These are phyloP conservation scores for Notothenia coriiceps DNA, from an alignment of 2,113 vertebrate genomes.

Conservation along the genomic window DNA sequence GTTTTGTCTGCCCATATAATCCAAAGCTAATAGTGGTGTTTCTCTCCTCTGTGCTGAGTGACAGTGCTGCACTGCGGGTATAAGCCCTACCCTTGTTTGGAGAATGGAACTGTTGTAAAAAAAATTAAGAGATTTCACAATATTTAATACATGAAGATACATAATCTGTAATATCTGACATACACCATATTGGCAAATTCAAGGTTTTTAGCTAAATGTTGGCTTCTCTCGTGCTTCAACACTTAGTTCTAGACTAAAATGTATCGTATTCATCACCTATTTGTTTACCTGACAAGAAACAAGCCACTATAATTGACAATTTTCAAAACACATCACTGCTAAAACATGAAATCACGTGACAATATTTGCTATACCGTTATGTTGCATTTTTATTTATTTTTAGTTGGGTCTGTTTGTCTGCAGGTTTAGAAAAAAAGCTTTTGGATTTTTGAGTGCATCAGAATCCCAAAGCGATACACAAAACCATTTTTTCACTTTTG, in stretches of 20 bases:
- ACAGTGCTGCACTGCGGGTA: slow-evolving; percentile 4
- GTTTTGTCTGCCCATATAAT: slow-evolving; percentile 62
- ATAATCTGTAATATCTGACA: not conserved
- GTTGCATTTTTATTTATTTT: too few species aligned
- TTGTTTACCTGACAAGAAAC: too few species aligned
- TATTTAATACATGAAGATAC: not conserved
- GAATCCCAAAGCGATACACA: too few species aligned
- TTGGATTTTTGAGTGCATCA: too few species aligned
- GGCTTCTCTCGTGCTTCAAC: not conserved
- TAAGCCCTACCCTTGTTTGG: not conserved
- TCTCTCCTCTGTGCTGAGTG: slow-evolving; percentile 9
- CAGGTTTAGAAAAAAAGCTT: too few species aligned
- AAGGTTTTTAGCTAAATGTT: not conserved
- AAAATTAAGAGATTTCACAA: not conserved
- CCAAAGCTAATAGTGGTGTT: slow-evolving; percentile 65
- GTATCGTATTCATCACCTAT: too few species aligned
- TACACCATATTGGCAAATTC: not conserved
- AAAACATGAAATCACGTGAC: too few species aligned
- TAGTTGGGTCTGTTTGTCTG: too few species aligned
- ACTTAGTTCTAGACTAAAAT: not conserved
- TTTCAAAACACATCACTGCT: too few species aligned
- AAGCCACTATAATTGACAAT: too few species aligned
- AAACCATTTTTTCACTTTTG: not conserved
- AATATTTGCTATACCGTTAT: too few species aligned
- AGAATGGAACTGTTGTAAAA: not conserved